Evolutionary conservation across 2,888 invertebrate species (phyloP), one percentile per base, ranked within the genome.

Genomic region (Hypena proboscidalis): DNA sequence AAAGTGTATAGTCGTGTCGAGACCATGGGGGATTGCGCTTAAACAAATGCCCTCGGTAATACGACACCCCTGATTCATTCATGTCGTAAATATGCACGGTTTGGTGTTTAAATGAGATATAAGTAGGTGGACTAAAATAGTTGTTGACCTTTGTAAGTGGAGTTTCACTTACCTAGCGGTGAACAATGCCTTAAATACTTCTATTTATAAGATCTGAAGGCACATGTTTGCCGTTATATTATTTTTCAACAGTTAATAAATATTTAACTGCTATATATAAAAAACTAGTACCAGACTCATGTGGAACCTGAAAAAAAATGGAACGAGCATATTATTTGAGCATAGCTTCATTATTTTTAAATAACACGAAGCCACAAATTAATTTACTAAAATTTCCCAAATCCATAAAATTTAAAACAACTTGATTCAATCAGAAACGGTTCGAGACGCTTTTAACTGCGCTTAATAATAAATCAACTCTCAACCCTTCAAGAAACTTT

Each of bases 1-100:
- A 70, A 73, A 82, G 81, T 82, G 82, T 82, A 67, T 65, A 77
- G 67, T 70, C 77, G 70, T 83, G 82, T 83, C 59, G 74, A 53
- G 68, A 74, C 70, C 50, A 32, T 51, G 27, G 65, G 65, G 61
- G 52, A 41, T 32, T 26, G 38, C 43, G 37, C 41, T 51, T 50
- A 60, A 50, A 49, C 59, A 58, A 64, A 64, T 51, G 47, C 52
- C 58, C 61, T 44, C 6, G 27, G 58, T 58, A 58, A 64, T 31
- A 42, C 34, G 52, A 64, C 43, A 58, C 63, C 42, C n/a, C 19
- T 47, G 58, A 56, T 46, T 43, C 43, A 37, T 26, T 17, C 49
- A 51, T 51, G 53, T 48, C 36, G 53, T 55, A 52, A 52, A 58
- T 40, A 52, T 55, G 50, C 46, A 27, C 37, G 37, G 21, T 34